Conservation (phyloP, 2,888 invertebrate genomes). For the Schrankia costaestrigalis region DNA sequence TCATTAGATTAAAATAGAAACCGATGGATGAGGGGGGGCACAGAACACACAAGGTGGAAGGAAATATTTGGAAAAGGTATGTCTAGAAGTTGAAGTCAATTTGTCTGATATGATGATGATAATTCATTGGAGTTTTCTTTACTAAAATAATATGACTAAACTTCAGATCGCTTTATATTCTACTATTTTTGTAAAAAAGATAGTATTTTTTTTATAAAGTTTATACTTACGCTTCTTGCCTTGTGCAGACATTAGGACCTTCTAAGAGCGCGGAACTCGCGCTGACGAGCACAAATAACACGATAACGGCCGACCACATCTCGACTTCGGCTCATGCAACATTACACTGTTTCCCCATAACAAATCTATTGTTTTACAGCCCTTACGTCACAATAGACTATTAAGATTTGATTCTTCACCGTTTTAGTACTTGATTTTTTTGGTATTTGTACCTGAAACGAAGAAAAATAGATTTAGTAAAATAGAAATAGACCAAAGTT, state of each 20-base stretch:
- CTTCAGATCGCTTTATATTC: no score
- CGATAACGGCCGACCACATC: slow-evolving; percentile 56
- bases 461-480: slow-evolving; percentile 25
- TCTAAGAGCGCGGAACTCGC: slow-evolving; percentile 67
- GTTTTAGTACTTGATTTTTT: slow-evolving; percentile 15
- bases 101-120: no score
- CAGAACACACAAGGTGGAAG: no score
- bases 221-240: slow-evolving; percentile 74
- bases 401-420: slow-evolving; percentile 31
- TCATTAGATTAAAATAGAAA: no score
- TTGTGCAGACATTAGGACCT: slow-evolving; percentile 90
- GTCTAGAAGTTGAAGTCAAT: no score
- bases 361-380: slow-evolving; percentile 57
- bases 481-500: no score
- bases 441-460: slow-evolving; percentile 9
- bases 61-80: no score
- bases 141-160: no score
- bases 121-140: no score
- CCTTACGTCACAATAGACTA: slow-evolving; percentile 51
- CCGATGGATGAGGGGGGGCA: no score
- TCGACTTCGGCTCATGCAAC: slow-evolving; percentile 47
- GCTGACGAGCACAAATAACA: slow-evolving; percentile 45
- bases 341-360: slow-evolving; percentile 58
- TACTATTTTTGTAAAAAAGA: background rate
- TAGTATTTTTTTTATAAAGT: no score